Conservation (phyloP, 2,888 invertebrate species). For the Pseudococcus longispinus region DNA sequence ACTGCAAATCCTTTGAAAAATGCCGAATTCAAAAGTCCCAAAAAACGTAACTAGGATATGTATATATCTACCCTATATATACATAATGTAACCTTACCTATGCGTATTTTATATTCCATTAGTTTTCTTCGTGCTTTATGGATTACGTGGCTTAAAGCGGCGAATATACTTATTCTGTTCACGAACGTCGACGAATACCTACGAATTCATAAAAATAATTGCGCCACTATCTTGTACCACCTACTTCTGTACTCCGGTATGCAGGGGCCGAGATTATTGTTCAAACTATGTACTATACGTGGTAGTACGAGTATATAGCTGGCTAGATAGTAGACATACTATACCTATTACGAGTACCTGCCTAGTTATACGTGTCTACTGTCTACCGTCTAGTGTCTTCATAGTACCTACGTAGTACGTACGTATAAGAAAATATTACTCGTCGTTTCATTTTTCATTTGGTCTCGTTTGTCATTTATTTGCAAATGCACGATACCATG, state of each 20-base stretch:
- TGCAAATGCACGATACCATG: neutral
- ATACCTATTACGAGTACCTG: neutral
- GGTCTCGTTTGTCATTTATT: neutral
- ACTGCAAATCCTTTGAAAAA: neutral
- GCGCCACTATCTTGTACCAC: neutral
- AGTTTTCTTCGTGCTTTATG: conserved; percentile 22
- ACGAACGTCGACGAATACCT: neutral
- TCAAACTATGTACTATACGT: neutral
- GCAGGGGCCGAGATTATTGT: neutral
- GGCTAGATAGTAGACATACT: neutral
- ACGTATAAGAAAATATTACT: neutral
- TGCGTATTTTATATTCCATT: conserved; percentile 18
- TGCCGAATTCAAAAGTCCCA: neutral
- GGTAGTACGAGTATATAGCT: neutral
- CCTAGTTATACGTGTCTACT: neutral
- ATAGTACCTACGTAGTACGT: neutral
- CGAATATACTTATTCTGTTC: neutral
- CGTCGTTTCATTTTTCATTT: neutral
- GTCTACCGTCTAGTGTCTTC: neutral
- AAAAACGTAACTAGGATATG: neutral
- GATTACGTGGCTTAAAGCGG: conserved; percentile 1
- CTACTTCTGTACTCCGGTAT: neutral
- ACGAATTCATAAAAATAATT: conserved; percentile 18
- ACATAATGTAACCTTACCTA: neutral
- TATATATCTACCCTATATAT: neutral